Evolutionary conservation across 2,113 vertebrate genomes (phyloP).

Genomic region (Copsychus sechellarum): DNA sequence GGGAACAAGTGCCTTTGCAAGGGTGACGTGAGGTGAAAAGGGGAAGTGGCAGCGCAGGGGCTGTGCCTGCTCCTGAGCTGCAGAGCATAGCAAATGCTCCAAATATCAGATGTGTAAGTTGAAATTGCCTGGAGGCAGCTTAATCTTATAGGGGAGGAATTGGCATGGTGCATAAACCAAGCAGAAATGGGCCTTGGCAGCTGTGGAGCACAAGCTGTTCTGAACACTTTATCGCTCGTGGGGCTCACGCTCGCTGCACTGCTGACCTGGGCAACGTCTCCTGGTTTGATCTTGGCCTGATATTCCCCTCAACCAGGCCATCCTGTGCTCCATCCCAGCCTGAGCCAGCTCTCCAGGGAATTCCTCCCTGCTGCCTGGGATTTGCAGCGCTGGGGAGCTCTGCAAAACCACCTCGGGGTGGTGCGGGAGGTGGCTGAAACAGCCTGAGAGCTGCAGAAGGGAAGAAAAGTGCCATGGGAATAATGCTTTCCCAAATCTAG

Average conservation of each 20-base stretch:
- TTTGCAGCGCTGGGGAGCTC: rapidly evolving
- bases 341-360: background rate
- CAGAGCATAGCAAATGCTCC: conserved; percentile 7
- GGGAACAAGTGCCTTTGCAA: rapidly evolving
- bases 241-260: background rate
- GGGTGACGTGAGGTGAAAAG: background rate
- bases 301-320: background rate
- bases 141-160: conserved; percentile 45
- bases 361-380: background rate
- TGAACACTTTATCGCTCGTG: background rate
- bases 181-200: conserved; percentile 60
- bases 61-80: background rate
- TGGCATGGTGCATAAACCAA: conserved; percentile 51
- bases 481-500: background rate
- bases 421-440: background rate
- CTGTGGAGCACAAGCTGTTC: conserved; percentile 37
- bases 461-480: background rate
- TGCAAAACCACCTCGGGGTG: rapidly evolving
- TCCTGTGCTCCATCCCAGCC: background rate
- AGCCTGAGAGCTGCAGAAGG: background rate
- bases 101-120: conserved; percentile 7
- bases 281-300: background rate
- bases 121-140: conserved; percentile 20
- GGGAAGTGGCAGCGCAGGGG: background rate
- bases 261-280: background rate